Evolutionary conservation across 1,140 invertebrate genomes (phyloP).

Genomic region (Neodiprion lecontei): DNA sequence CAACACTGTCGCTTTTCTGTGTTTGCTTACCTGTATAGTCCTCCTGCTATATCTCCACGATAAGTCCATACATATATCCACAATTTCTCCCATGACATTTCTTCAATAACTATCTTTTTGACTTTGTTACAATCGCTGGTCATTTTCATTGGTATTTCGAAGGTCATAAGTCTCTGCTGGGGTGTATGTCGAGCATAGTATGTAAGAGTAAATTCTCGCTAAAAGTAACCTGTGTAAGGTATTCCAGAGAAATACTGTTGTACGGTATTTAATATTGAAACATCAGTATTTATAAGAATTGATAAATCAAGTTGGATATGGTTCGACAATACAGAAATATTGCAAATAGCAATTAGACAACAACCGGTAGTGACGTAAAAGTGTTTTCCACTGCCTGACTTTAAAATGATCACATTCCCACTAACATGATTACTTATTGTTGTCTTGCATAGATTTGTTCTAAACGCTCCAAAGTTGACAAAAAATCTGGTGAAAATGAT

Average conservation of each 20-base stretch:
- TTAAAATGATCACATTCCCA: too few relatives aligned
- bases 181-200: background rate
- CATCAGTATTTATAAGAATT: too few relatives aligned
- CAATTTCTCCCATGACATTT: too few relatives aligned
- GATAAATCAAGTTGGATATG: too few relatives aligned
- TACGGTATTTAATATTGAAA: too few relatives aligned
- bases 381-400: too few relatives aligned
- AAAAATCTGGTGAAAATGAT: constrained; percentile 62
- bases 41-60: background rate
- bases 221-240: background rate
- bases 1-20: background rate
- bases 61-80: background rate
- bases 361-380: too few relatives aligned
- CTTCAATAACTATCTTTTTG: background rate
- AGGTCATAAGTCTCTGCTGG: background rate
- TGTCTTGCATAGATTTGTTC: constrained; percentile 62
- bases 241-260: background rate
- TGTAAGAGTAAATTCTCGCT: too few relatives aligned
- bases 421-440: constrained; percentile 23
- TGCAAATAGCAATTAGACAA: too few relatives aligned
- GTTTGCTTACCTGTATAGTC: constrained; percentile 9
- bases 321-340: too few relatives aligned
- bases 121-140: too few relatives aligned
- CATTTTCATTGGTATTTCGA: background rate
- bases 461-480: constrained; percentile 66